Conservation (phyloP, 2,797 vertebrate genomes). For the Gobio occitaniae region DNA sequence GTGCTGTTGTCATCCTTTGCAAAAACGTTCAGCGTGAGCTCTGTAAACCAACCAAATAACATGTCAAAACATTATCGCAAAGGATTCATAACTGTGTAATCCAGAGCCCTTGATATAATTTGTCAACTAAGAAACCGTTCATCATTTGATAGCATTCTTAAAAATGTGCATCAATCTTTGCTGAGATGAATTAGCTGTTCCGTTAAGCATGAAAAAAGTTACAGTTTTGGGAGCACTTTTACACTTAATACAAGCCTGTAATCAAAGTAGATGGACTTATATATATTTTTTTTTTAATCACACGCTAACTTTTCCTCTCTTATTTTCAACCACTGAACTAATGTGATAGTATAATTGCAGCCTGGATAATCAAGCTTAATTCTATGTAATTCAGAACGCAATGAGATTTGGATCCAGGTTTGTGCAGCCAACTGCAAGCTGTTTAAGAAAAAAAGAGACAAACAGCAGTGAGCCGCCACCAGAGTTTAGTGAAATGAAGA, state of each 20-base stretch:
- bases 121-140: constrained; percentile 28
- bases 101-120: not conserved
- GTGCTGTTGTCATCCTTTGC: not conserved
- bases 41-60: not conserved
- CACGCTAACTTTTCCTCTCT: not conserved
- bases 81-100: not conserved
- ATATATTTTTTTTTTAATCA: not conserved
- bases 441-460: not conserved
- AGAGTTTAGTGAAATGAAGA: constrained; percentile 39
- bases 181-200: constrained; percentile 18
- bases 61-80: not conserved
- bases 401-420: constrained; percentile 21
- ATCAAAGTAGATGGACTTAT: not conserved
- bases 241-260: not conserved
- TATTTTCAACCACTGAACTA: not conserved
- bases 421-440: not conserved
- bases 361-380: not conserved
- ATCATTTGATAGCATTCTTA: constrained; percentile 8
- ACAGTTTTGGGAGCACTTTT: not conserved
- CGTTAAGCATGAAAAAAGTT: not conserved
- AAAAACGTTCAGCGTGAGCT: not conserved
- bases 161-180: constrained; percentile 27
- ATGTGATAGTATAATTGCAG: constrained; percentile 25
- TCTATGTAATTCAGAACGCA: not conserved
- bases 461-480: not conserved